Evolutionary conservation across 2,888 invertebrate genomes (phyloP), one percentile per base, ranked within the genome.

Genomic region (Tortrix viridana): DNA sequence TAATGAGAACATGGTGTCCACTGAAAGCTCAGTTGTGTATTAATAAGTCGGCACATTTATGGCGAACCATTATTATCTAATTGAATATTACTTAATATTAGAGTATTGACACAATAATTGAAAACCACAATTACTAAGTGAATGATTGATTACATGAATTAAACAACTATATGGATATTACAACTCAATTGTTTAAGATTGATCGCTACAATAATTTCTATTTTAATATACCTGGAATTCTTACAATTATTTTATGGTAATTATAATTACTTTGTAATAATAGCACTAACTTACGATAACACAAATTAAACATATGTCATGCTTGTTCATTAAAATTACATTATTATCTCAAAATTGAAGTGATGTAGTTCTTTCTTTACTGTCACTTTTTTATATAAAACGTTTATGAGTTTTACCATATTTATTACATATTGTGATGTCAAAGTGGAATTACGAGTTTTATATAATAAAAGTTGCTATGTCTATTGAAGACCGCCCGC

Each of bases 71-170:
- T 77, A 81, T 74, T 80, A 84, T 81, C 85, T 85, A 87, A 78
- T 76, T 75, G 74, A 81, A 79, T 81, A 84, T 76, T 72, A 81
- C 79, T 82, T 85, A 62, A 88, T 63, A 74, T 73, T 80, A 78
- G 79, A 77, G 85, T 82, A 88, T 88, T 88, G 88, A 89, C 86
- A 86, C 81, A 75, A 75, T 86, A 88, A 88, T 88, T 88, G 85
- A 82, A 84, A 87, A 86, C 75, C 79, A 83, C 82, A 79, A 77
- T 75, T 79, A 82, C 76, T 76, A 74, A 69, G 69, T 76, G 71
- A 79, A 76, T 75, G 71, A 75, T 75, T 76, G 69, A 75, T 73
- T 74, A 73, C 69, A 80, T 72, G 76, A 74, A 80, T 76, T 70
- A 79, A 72, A 63, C 74, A 75, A 79, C 71, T 73, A 75, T 74